Conservation (phyloP, 1,140 invertebrate genomes). For the Drosophila mayri region DNA sequence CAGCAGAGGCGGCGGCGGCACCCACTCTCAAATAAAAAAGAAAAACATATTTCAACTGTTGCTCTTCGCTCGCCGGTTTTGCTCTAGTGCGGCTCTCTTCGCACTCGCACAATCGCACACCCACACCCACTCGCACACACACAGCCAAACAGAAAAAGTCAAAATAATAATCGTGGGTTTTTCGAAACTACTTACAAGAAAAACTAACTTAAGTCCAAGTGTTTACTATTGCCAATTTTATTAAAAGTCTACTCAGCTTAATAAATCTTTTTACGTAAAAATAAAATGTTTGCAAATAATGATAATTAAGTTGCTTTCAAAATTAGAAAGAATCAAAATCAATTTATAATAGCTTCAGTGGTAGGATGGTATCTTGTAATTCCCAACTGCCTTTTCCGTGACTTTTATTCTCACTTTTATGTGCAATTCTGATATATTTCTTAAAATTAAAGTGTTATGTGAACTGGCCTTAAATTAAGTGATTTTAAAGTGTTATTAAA, state of each 20-base stretch:
- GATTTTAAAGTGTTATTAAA: neutral
- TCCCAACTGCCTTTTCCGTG: neutral
- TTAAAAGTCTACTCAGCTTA: neutral
- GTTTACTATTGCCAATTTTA: neutral
- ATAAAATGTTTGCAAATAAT: neutral
- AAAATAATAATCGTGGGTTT: conserved; percentile 22
- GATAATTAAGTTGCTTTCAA: neutral
- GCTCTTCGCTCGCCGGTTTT: conserved; percentile 53
- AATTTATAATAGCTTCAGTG: neutral
- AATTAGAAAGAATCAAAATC: neutral
- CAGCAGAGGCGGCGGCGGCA: conserved; percentile 66
- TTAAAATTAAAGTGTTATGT: neutral
- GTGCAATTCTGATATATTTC: too few species aligned
- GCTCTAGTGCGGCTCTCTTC: conserved; percentile 42
- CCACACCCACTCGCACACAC: conserved; percentile 1
- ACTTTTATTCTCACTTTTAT: too few species aligned
- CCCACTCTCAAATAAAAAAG: conserved; percentile 68
- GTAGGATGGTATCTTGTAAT: neutral
- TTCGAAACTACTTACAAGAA: neutral
- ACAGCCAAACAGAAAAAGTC: conserved; percentile 15
- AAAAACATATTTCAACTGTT: conserved; percentile 72
- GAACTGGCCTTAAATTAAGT: neutral
- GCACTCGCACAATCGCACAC: conserved; percentile 34
- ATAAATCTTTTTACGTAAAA: neutral
- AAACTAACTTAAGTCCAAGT: neutral